Evolutionary conservation across 2,888 invertebrate genomes (phyloP).

Genomic region (Lobophora halterata): DNA sequence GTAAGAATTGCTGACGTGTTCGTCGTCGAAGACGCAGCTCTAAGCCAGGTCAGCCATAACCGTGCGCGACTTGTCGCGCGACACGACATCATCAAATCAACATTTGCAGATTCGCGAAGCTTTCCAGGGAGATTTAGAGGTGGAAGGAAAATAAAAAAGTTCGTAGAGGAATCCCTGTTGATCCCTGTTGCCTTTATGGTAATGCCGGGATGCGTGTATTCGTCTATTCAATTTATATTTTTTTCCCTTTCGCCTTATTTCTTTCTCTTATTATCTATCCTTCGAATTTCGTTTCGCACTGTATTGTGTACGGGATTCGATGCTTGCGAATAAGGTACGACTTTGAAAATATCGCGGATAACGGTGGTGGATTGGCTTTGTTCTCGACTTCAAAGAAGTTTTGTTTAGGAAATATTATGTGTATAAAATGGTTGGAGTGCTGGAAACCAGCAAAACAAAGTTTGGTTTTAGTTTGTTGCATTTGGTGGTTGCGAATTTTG

Average conservation of each 20-base stretch:
- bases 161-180: conserved; percentile 79
- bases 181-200: conserved; percentile 80
- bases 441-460: conserved; percentile 41
- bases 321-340: conserved; percentile 79
- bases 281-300: conserved; percentile 80
- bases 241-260: conserved; percentile 77
- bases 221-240: conserved; percentile 81
- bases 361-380: conserved; percentile 77
- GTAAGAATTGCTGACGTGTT: conserved; percentile 31
- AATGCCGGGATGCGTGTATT: conserved; percentile 80
- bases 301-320: conserved; percentile 77
- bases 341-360: conserved; percentile 76
- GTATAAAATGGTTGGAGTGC: conserved; percentile 57
- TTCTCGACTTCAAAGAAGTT: conserved; percentile 78
- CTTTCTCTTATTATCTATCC: conserved; percentile 79
- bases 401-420: conserved; percentile 69
- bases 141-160: conserved; percentile 81
- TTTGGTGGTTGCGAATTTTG: conserved; percentile 39
- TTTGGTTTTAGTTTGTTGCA: conserved; percentile 47
- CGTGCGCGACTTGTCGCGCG: conserved; percentile 33
- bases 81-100: conserved; percentile 78
- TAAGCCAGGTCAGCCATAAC: conserved; percentile 44
- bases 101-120: conserved; percentile 81
- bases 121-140: conserved; percentile 79
- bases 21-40: conserved; percentile 29